Evolutionary conservation across 2,888 invertebrate genomes (phyloP).

Genomic region (Antheraea yamamai): DNA sequence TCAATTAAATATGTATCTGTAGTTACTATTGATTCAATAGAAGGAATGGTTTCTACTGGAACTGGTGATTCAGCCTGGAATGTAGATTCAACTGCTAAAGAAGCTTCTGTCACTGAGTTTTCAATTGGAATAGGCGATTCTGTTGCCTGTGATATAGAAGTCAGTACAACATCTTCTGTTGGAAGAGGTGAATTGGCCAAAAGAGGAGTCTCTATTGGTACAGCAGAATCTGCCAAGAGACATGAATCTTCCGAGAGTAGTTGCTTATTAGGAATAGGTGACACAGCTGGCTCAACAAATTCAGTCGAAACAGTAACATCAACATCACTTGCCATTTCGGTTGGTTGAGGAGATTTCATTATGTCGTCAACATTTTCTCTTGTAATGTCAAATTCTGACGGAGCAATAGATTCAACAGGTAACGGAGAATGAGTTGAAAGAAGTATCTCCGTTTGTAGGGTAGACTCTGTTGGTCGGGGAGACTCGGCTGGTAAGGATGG

Average conservation of each 20-base stretch:
- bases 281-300: constrained; percentile 25
- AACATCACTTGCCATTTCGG: constrained; percentile 17
- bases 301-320: constrained; percentile 19
- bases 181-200: neutral
- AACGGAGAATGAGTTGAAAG: constrained; percentile 28
- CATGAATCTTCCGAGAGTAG: constrained; percentile 29
- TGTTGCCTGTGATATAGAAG: neutral
- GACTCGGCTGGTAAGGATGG: constrained; percentile 24
- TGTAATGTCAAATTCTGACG: constrained; percentile 28
- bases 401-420: constrained; percentile 27
- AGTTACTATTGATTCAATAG: constrained; percentile 20
- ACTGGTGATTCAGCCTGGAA: constrained; percentile 6
- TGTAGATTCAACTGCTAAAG: neutral
- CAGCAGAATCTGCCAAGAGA: constrained; percentile 28
- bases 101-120: neutral
- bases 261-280: constrained; percentile 27
- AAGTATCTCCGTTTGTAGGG: constrained; percentile 26
- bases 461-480: constrained; percentile 29
- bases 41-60: constrained; percentile 17
- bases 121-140: constrained; percentile 19
- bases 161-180: neutral
- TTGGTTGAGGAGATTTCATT: constrained; percentile 30
- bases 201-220: constrained; percentile 25
- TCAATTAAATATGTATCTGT: constrained; percentile 27
- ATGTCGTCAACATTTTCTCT: constrained; percentile 23